Base-by-base conservation (phyloP, 2,797 vertebrate genomes). In the Vespertilio murinus region DNA sequence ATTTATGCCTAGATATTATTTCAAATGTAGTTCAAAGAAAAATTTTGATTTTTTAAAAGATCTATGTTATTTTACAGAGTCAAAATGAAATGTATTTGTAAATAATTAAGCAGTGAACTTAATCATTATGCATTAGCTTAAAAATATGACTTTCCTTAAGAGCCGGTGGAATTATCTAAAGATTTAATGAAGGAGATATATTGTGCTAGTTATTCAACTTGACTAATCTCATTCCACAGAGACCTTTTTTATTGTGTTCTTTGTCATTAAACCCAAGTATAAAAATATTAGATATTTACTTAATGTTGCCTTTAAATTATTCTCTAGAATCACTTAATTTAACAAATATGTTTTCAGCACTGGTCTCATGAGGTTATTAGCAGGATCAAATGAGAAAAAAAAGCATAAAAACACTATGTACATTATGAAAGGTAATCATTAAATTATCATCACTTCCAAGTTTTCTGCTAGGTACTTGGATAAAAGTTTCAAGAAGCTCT, bases 21-120 rank as follows among this genome's bases (percentile, higher is more conserved):
- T 80, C 90, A 94, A 90, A 88, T 85, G 40, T 30, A 79, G 78
- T 85, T 40, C 33, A 85, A 82, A 94, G 38, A 71, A 88, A 77
- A 82, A 38, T 33, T 83, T 3, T 82, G 30, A 80, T 38, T 1
- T 64, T 82, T 90, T 88, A 67, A 85, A 88, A 93, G 23, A 40
- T 54, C 9, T 78, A 59, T 71, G 4, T 56, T 38, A 87, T 92
- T 92, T 82, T 22, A 73, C 16, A 5, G 8, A 71, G 28, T 18
- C 9, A 85, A 90, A 87, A 49, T 69, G 4, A 91, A 94, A 59
- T 56, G 2, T 45, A 78, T 74, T n/a, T 92, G 6, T 79, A 25
- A 79, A 94, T 86, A 95, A 88, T 40, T 69, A 94, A 35, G 10
- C 4, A 78, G 17, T 67, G 20, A 61, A 40, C 79, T 86, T 88